These are phyloP conservation scores for Clinocottus analis DNA, from an alignment of 2,113 vertebrate genomes.

Conservation along the genomic window DNA sequence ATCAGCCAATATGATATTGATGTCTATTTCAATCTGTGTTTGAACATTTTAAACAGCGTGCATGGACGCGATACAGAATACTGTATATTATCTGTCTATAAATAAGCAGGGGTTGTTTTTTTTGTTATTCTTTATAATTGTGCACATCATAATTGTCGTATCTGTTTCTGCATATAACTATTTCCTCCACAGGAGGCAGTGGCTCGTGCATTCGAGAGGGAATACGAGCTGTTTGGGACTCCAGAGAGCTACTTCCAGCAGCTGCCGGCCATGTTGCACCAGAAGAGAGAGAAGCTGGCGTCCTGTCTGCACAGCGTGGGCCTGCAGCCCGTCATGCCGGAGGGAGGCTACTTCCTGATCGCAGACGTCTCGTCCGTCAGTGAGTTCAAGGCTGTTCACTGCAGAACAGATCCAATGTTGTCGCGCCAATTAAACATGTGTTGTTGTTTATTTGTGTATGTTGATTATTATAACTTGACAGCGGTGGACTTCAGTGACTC, in stretches of 20 bases:
- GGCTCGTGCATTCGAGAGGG: conserved; percentile 86
- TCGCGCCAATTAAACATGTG: no score
- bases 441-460: background rate
- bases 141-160: no score
- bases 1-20: no score
- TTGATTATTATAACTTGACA: conserved; percentile 55
- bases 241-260: conserved; percentile 92
- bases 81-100: background rate
- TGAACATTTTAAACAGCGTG: background rate
- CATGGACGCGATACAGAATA: background rate
- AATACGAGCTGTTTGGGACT: conserved; percentile 82
- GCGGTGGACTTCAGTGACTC: conserved; percentile 83
- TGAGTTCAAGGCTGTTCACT: conserved; percentile 72
- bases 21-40: background rate
- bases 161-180: no score
- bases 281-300: conserved; percentile 85
- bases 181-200: conserved; percentile 86
- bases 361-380: conserved; percentile 90
- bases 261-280: conserved; percentile 81
- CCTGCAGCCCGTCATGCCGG: conserved; percentile 87
- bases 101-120: no score
- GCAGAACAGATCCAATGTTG: background rate
- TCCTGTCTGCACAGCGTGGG: conserved; percentile 84
- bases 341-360: conserved; percentile 94
- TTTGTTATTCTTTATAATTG: no score